These are phyloP conservation scores for Ligdia adustata DNA, from an alignment of 2,888 invertebrate genomes.

Conservation along the genomic window DNA sequence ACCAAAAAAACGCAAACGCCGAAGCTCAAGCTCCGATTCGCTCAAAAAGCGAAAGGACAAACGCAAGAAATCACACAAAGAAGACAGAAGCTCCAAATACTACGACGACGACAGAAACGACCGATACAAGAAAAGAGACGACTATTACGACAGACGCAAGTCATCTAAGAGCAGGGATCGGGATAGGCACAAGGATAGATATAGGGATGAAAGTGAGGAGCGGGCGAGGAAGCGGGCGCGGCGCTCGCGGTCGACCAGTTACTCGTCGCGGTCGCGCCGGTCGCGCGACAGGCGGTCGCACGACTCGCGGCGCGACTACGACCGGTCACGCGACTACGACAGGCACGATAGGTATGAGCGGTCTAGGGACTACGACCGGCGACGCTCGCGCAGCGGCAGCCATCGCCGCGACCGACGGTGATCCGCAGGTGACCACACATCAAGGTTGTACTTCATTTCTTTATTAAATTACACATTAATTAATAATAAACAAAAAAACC, in stretches of 20 bases:
- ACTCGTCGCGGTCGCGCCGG: slow-evolving; percentile 60
- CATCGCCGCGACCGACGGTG: slow-evolving; percentile 71
- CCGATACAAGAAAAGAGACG: slow-evolving; percentile 58
- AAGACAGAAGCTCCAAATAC: slow-evolving; percentile 55
- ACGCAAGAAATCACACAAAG: slow-evolving; percentile 57
- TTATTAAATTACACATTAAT: no score
- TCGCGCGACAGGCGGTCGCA: slow-evolving; percentile 53
- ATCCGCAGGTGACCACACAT: slow-evolving; percentile 67
- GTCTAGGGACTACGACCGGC: slow-evolving; percentile 70
- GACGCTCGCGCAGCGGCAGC: slow-evolving; percentile 67
- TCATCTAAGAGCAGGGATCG: slow-evolving; percentile 51
- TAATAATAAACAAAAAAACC: no score
- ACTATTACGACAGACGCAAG: slow-evolving; percentile 61
- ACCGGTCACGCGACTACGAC: slow-evolving; percentile 42
- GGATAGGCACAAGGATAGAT: slow-evolving; percentile 60
- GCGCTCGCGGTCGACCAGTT: slow-evolving; percentile 67
- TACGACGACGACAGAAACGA: slow-evolving; percentile 57
- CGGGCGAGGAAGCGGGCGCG: slow-evolving; percentile 61
- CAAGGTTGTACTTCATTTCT: slow-evolving; percentile 73
- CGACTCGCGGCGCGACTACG: slow-evolving; percentile 32
- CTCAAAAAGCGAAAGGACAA: slow-evolving; percentile 63
- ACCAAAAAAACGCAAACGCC: slow-evolving; percentile 68
- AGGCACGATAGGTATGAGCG: slow-evolving; percentile 77
- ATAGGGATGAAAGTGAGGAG: slow-evolving; percentile 71
- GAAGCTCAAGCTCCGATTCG: slow-evolving; percentile 61